phyloP scores from a whole-genome alignment of 2,888 invertebrate species.

The Nipponacmea schrenckii region DNA sequence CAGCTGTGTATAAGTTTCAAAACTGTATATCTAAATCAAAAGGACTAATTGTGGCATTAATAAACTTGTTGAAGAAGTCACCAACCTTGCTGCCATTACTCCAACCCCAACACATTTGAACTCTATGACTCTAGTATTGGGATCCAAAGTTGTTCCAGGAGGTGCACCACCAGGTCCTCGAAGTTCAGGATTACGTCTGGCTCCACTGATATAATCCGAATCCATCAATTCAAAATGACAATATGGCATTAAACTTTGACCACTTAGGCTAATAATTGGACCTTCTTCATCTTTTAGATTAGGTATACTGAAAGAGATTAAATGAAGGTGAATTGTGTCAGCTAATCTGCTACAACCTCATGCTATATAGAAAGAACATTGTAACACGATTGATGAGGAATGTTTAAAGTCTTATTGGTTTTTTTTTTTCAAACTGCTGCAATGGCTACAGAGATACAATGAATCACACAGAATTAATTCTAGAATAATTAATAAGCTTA shows the following conservation, averaged over 20 bases:
- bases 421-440: too few relatives aligned
- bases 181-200: slow-evolving; percentile 65
- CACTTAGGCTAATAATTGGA: slow-evolving; percentile 69
- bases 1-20: too few relatives aligned
- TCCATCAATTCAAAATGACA: slow-evolving; percentile 79
- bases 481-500: too few relatives aligned
- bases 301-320: slow-evolving; percentile 52
- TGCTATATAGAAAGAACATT: too few relatives aligned
- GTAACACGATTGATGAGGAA: too few relatives aligned
- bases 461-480: too few relatives aligned
- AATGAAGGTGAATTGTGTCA: neutral
- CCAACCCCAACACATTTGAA: slow-evolving; percentile 77
- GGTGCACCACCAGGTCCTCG: slow-evolving; percentile 62
- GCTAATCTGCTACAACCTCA: too few relatives aligned
- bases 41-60: too few relatives aligned
- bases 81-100: slow-evolving; percentile 54
- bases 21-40: too few relatives aligned
- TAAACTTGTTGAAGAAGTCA: neutral
- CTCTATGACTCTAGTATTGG: slow-evolving; percentile 74
- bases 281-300: slow-evolving; percentile 60
- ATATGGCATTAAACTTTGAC: slow-evolving; percentile 76
- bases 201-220: slow-evolving; percentile 73
- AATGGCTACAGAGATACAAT: too few relatives aligned
- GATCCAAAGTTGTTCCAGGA: slow-evolving; percentile 65
- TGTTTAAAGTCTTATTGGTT: too few relatives aligned